A percentile compares a stretch with the other conserved stretches of the same genome.
Conservation (phyloP, 2,113 vertebrate genomes). For the Colius striatus region DNA sequence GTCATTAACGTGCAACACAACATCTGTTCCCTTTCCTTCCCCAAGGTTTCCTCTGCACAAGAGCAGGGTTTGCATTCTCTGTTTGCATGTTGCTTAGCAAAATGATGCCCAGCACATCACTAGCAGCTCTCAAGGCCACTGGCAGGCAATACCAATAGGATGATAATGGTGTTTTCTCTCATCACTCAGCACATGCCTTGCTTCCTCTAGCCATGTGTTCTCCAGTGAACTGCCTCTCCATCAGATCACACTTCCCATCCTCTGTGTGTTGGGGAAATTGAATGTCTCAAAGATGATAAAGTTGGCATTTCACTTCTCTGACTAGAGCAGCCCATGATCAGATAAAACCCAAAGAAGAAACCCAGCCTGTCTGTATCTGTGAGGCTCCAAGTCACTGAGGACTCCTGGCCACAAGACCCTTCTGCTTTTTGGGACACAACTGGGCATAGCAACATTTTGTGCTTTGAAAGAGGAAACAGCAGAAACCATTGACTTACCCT, state of each 20-base stretch:
- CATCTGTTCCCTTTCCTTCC: not conserved
- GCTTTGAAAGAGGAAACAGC: not conserved
- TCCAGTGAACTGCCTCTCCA: not conserved
- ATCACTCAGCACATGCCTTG: not conserved
- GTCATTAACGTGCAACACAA: not conserved
- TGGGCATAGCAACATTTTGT: not conserved
- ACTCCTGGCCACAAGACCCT: not conserved
- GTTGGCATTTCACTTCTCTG: not conserved
- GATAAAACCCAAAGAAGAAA: not conserved
- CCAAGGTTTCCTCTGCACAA: not conserved
- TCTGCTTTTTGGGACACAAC: not conserved
- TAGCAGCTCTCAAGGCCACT: not conserved
- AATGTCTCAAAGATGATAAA: not conserved
- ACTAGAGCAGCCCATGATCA: not conserved
- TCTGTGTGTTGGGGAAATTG: not conserved
- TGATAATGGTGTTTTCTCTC: not conserved
- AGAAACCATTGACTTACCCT: slow-evolving; percentile 36
- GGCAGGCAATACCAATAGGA: not conserved
- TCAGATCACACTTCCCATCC: not conserved
- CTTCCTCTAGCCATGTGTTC: not conserved
- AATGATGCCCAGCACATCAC: not conserved
- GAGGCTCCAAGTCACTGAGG: not conserved
- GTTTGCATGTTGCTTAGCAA: not conserved
- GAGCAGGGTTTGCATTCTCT: not conserved
- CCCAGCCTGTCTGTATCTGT: not conserved